Evolutionary conservation across 2,888 invertebrate species (phyloP).

Genomic region (Hypolimnas misippus): DNA sequence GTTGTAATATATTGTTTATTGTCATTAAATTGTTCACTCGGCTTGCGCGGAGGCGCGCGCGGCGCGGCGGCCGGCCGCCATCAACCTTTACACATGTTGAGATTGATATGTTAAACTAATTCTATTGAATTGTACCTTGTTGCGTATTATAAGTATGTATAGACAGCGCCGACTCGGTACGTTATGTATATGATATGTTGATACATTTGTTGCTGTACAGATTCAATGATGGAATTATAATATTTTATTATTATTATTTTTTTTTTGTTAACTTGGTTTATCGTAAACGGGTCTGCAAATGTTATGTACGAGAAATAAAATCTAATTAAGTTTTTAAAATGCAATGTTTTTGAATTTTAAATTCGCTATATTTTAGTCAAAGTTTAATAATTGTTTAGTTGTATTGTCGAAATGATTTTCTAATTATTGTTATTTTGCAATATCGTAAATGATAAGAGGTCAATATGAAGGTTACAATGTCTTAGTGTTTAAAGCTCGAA

Average conservation of each 20-base stretch:
- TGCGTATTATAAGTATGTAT: conserved; percentile 77
- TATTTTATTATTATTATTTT: conserved; percentile 68
- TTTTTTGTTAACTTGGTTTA: conserved; percentile 81
- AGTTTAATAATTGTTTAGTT: conserved; percentile 76
- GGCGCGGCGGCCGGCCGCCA: conserved; percentile 47
- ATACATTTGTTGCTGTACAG: conserved; percentile 69
- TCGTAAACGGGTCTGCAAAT: conserved; percentile 79
- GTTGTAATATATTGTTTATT: conserved; percentile 68
- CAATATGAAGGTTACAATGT: conserved; percentile 76
- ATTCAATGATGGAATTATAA: conserved; percentile 70
- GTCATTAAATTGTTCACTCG: conserved; percentile 54
- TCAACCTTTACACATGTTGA: conserved; percentile 83
- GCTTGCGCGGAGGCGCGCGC: conserved; percentile 24
- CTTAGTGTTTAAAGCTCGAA: conserved; percentile 81
- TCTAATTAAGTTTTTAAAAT: conserved; percentile 73
- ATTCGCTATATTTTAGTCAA: conserved; percentile 81
- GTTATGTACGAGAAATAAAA: conserved; percentile 74
- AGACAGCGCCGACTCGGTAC: conserved; percentile 51
- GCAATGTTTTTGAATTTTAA: conserved; percentile 74
- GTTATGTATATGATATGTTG: conserved; percentile 58
- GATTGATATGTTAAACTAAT: conserved; percentile 84
- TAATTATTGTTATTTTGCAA: conserved; percentile 80
- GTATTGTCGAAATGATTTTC: conserved; percentile 70
- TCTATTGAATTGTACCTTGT: conserved; percentile 83
- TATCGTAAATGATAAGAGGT: conserved; percentile 74